Evolutionary conservation across 1,140 invertebrate genomes (phyloP).

Genomic region (Halesus radiatus): DNA sequence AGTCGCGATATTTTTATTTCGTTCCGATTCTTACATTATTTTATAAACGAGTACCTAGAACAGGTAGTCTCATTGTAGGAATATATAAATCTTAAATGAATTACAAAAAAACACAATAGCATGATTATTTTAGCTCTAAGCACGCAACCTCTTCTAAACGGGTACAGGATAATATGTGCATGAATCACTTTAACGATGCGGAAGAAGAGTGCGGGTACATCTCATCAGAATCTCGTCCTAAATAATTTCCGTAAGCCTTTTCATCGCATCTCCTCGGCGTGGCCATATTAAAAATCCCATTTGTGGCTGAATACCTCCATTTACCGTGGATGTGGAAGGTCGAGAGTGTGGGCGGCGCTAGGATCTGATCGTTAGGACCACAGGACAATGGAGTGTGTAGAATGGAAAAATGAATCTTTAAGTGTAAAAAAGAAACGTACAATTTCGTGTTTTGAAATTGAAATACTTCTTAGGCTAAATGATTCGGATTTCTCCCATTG

Average conservation of each 20-base stretch:
- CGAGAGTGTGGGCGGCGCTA: neutral
- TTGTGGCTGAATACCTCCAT: conserved; percentile 43
- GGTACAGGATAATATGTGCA: neutral
- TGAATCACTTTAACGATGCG: conserved; percentile 26
- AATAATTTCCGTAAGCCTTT: conserved; percentile 40
- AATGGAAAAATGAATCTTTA: too few relatives aligned
- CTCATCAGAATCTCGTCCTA: conserved; percentile 20
- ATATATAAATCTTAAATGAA: too few relatives aligned
- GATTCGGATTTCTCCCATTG: too few relatives aligned
- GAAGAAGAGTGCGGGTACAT: neutral
- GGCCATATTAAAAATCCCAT: conserved; percentile 49
- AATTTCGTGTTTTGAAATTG: too few relatives aligned
- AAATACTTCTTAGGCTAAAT: too few relatives aligned
- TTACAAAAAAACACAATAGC: too few relatives aligned
- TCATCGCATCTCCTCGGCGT: conserved; percentile 36
- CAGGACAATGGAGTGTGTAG: neutral
- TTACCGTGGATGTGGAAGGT: conserved; percentile 1
- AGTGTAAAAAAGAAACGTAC: too few relatives aligned
- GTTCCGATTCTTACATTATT: too few relatives aligned
- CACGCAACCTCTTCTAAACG: neutral
- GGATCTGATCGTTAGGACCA: neutral
- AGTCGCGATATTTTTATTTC: too few relatives aligned
- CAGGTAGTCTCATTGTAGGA: too few relatives aligned
- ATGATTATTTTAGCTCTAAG: neutral
- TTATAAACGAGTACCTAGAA: too few relatives aligned